A percentile compares a stretch with the other conserved stretches of the same genome.
These are phyloP conservation scores for Linurgus olivaceus DNA, from an alignment of 2,797 vertebrate genomes.

Conservation along the genomic window DNA sequence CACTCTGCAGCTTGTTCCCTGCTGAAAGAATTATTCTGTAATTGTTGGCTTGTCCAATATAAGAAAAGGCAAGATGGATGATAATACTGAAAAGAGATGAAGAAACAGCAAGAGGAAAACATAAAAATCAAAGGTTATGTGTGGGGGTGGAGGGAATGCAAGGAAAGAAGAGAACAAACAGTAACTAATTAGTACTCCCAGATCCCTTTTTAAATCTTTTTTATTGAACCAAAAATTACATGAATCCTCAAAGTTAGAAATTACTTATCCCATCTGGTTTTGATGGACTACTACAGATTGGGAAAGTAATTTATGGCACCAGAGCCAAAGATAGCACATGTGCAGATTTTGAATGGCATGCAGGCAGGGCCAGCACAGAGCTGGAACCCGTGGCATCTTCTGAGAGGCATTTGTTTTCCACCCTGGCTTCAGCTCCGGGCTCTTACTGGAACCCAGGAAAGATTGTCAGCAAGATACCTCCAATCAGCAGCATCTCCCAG, in stretches of 20 bases:
- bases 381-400: background rate
- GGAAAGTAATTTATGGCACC: conserved; percentile 36
- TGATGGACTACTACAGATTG: conserved; percentile 49
- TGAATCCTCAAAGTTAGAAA: background rate
- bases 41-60: background rate
- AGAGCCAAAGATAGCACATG: conserved; percentile 41
- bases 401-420: background rate
- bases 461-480: background rate
- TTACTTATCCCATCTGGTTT: conserved; percentile 40
- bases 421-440: background rate
- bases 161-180: conserved; percentile 16
- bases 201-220: background rate
- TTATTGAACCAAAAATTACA: background rate
- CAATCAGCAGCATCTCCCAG: background rate
- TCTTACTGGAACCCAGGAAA: background rate
- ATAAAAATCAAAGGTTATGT: background rate
- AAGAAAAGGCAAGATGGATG: background rate
- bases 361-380: background rate
- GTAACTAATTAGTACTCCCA: background rate
- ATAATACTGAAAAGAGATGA: background rate
- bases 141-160: background rate
- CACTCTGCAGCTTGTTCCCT: background rate
- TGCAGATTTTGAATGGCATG: background rate
- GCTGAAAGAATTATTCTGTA: background rate
- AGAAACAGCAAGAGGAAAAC: background rate